phyloP scores from a whole-genome alignment of 2,797 vertebrate genomes.

The Sus cebifrons region DNA sequence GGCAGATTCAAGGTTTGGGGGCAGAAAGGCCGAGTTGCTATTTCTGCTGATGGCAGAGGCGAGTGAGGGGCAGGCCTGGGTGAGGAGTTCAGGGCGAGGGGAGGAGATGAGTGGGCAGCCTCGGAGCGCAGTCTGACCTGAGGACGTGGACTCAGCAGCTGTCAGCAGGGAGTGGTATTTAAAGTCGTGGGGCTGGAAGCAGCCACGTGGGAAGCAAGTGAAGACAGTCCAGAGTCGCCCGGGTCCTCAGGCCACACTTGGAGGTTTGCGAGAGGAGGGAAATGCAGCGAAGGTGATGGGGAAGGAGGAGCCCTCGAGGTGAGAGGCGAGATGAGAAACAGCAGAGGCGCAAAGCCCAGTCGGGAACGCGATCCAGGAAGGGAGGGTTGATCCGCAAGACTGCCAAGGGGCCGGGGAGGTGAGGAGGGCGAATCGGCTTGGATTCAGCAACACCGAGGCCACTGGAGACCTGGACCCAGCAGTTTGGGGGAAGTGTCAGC shows the following conservation, averaged over 20 bases:
- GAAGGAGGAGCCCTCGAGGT: fast-evolving
- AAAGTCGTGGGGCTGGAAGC: background rate
- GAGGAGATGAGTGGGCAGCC: background rate
- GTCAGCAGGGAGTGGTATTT: background rate
- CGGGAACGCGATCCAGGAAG: background rate
- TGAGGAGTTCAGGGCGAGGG: fast-evolving
- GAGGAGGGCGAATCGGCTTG: background rate
- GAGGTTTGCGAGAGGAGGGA: background rate
- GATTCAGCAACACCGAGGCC: background rate
- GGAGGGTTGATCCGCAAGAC: fast-evolving
- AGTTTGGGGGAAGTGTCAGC: fast-evolving
- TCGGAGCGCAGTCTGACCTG: fast-evolving
- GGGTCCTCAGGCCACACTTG: background rate
- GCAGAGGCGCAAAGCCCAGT: background rate
- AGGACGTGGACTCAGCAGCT: background rate
- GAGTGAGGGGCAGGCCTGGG: background rate
- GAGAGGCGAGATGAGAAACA: background rate
- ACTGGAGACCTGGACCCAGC: fast-evolving
- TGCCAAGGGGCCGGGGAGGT: background rate
- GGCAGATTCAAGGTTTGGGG: background rate
- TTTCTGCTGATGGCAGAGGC: background rate
- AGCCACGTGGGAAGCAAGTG: background rate
- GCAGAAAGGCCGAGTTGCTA: background rate
- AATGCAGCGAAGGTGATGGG: fast-evolving
- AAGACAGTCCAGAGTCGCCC: background rate